Percentiles rank a stretch among this genome's conserved stretches.
Evolutionary conservation across 1,140 invertebrate genomes (phyloP).

Genomic region (Papilio machaon): DNA sequence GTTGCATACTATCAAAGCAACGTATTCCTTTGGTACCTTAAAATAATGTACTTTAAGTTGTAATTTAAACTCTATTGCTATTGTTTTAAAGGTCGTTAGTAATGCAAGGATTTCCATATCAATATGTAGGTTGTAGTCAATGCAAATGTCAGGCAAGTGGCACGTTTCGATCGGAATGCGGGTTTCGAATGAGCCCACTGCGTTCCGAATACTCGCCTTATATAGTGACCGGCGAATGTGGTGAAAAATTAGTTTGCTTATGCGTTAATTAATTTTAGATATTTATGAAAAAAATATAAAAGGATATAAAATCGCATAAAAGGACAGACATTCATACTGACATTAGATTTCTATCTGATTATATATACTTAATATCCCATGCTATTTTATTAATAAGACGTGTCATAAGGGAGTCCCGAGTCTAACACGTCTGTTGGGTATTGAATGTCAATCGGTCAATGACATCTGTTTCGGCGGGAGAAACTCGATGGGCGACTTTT

Average conservation of each 20-base stretch:
- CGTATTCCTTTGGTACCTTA: slow-evolving; percentile 20
- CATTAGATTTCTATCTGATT: too few relatives aligned
- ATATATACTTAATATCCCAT: too few relatives aligned
- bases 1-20: slow-evolving; percentile 13
- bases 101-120: slow-evolving; percentile 47
- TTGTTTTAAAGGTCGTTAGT: slow-evolving; percentile 44
- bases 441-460: slow-evolving; percentile 77
- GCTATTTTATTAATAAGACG: not conserved
- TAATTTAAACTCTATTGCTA: slow-evolving; percentile 46
- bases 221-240: not conserved
- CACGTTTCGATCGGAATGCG: slow-evolving; percentile 65
- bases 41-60: slow-evolving; percentile 37
- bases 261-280: not conserved
- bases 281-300: too few relatives aligned
- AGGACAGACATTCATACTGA: too few relatives aligned
- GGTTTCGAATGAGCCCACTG: slow-evolving; percentile 59
- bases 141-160: slow-evolving; percentile 72
- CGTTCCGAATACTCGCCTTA: slow-evolving; percentile 62
- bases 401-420: slow-evolving; percentile 11
- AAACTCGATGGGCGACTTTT: slow-evolving; percentile 74
- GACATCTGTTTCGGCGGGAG: slow-evolving; percentile 77
- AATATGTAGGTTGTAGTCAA: slow-evolving; percentile 58
- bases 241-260: not conserved
- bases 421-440: slow-evolving; percentile 41
- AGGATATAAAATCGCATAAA: too few relatives aligned